phyloP scores from a whole-genome alignment of 2,797 vertebrate genomes.

The Limnodromus scolopaceus region DNA sequence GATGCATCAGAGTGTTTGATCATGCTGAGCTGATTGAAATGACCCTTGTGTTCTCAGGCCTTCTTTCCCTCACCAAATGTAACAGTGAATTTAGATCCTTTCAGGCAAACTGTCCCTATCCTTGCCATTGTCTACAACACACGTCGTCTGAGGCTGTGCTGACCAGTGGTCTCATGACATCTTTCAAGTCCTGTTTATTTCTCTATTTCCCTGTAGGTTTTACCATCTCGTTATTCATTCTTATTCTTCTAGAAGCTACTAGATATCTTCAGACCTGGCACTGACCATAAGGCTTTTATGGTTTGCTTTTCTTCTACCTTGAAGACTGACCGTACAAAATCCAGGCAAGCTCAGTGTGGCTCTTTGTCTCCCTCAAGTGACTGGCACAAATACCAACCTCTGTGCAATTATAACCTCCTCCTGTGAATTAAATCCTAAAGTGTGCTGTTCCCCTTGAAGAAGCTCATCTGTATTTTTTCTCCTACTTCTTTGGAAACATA shows the following conservation, averaged over 20 bases:
- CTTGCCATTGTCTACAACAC: background rate
- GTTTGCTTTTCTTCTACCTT: background rate
- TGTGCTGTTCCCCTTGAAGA: background rate
- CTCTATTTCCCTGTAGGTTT: background rate
- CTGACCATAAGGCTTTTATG: background rate
- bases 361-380: slow-evolving; percentile 62
- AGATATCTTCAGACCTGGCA: background rate
- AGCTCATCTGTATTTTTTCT: rapidly evolving
- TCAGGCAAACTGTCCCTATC: background rate
- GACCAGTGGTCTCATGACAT: background rate
- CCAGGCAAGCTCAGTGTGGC: background rate
- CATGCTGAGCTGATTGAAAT: background rate
- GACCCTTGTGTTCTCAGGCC: background rate
- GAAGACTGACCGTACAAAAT: background rate
- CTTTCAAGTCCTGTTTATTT: background rate
- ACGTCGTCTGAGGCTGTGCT: background rate
- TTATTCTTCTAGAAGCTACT: background rate
- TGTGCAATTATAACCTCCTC: background rate
- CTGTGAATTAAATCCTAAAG: background rate
- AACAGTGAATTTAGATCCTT: background rate
- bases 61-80: background rate
- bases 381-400: background rate
- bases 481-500: background rate
- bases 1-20: background rate
- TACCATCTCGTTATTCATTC: background rate